These are phyloP conservation scores for Armadillidium nasatum DNA, from an alignment of 1,140 invertebrate species.

Conservation along the genomic window DNA sequence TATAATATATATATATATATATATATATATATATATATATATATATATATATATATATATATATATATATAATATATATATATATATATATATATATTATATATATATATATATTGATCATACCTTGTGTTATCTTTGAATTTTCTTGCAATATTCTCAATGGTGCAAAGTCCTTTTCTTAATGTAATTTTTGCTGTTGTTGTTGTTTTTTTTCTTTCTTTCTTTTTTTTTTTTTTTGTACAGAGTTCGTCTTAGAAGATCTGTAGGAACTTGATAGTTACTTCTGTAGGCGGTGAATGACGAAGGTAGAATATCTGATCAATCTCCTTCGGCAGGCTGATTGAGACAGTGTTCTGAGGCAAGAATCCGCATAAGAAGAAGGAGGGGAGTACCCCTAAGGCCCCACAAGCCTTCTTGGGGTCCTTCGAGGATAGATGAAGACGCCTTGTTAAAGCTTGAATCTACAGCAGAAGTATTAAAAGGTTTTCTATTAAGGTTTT, in stretches of 20 bases:
- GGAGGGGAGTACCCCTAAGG: not conserved
- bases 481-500: not conserved
- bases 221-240: no score
- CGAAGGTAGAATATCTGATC: not conserved
- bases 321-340: not conserved
- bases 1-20: conserved; percentile 6
- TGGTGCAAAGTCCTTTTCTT: no score
- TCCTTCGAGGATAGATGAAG: not conserved
- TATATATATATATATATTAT: no score
- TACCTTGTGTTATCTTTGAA: no score
- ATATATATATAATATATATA: no score
- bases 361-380: conserved; percentile 7
- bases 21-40: conserved; percentile 2
- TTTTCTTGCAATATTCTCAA: no score
- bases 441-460: not conserved
- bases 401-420: not conserved
- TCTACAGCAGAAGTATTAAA: not conserved
- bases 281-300: not conserved
- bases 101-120: no score
- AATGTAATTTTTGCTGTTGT: no score
- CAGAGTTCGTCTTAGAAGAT: no score
- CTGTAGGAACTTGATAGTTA: no score
- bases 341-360: not conserved
- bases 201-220: no score
- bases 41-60: conserved; percentile 6